Evolutionary conservation across 2,113 vertebrate species (phyloP).

Genomic region (Perognathus longimembris): DNA sequence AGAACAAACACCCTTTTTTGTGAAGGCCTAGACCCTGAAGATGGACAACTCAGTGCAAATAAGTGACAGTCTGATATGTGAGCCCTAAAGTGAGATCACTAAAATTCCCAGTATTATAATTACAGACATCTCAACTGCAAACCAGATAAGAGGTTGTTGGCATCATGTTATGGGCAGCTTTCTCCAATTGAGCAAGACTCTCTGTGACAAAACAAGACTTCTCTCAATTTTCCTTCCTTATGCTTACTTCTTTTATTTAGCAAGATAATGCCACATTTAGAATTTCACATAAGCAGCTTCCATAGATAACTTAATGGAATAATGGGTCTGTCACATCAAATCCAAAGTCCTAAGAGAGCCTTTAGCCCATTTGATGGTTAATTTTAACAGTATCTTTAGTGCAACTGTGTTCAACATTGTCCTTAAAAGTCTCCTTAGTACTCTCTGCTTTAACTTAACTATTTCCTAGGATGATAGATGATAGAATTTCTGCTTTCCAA

Average conservation of each 20-base stretch:
- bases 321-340: not conserved
- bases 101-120: not conserved
- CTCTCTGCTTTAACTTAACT: not conserved
- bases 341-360: not conserved
- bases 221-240: not conserved
- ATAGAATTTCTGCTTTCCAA: too few species aligned
- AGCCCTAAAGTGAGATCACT: not conserved
- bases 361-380: not conserved
- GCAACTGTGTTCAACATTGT: not conserved
- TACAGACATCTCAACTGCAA: not conserved
- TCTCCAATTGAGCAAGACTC: not conserved
- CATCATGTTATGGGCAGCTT: not conserved
- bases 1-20: not conserved
- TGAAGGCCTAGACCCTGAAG: not conserved
- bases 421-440: not conserved
- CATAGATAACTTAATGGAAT: not conserved
- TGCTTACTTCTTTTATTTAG: not conserved
- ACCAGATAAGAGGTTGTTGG: not conserved
- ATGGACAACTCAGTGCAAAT: not conserved
- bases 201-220: not conserved
- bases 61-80: not conserved
- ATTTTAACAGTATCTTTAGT: not conserved
- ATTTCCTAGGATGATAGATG: not conserved
- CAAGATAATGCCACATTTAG: not conserved
- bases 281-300: not conserved